phyloP scores from a whole-genome alignment of 2,113 vertebrate genomes.

The Lipotes vexillifer region DNA sequence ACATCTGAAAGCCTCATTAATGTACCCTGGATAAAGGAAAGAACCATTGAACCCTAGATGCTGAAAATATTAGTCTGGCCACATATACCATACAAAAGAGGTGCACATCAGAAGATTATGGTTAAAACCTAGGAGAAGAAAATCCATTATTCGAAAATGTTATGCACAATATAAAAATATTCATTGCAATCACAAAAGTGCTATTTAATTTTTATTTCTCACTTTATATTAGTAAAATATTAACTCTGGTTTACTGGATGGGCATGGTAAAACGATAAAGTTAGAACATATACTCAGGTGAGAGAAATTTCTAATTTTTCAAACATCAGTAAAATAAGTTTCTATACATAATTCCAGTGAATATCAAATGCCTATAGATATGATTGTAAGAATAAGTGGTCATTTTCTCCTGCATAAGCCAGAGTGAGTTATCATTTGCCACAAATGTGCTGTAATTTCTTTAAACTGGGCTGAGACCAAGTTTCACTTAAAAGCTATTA shows the following conservation, averaged over 20 bases:
- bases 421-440: background rate
- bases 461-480: background rate
- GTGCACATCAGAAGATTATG: background rate
- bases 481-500: background rate
- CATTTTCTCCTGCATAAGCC: background rate
- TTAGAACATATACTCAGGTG: background rate
- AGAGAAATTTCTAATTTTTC: background rate
- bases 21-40: background rate
- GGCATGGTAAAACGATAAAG: background rate
- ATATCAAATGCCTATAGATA: background rate
- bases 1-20: background rate
- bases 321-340: background rate
- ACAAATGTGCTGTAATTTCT: background rate
- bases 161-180: slow-evolving; percentile 11
- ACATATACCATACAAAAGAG: background rate
- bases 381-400: background rate
- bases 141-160: background rate
- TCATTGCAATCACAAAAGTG: background rate
- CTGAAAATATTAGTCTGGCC: background rate
- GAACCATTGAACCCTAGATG: background rate
- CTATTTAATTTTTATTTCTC: background rate
- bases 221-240: slow-evolving; percentile 2
- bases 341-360: background rate
- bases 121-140: background rate
- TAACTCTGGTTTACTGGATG: background rate